phyloP scores from a whole-genome alignment of 2,113 vertebrate species.

The Glaucidium brasilianum region DNA sequence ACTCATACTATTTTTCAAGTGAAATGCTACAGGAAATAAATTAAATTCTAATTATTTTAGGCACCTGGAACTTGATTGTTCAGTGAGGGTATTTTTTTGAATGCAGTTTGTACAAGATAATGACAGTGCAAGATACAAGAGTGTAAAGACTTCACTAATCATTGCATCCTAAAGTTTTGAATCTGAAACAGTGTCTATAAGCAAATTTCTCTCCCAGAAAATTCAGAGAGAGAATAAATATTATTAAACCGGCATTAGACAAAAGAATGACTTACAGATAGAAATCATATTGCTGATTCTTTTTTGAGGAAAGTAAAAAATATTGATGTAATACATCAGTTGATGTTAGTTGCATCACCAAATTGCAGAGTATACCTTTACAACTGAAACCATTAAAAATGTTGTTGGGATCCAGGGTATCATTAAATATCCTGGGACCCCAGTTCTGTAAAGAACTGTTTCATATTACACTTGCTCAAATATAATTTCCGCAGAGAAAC shows the following conservation, averaged over 20 bases:
- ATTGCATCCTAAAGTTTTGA: neutral
- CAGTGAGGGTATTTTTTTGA: neutral
- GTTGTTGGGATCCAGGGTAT: neutral
- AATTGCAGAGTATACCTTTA: neutral
- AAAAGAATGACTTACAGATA: neutral
- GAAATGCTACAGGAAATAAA: neutral
- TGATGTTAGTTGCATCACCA: neutral
- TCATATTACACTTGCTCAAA: neutral
- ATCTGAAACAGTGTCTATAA: neutral
- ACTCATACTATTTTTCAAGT: neutral
- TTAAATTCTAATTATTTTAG: neutral
- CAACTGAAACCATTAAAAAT: neutral
- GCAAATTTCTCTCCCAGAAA: neutral
- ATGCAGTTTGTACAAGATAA: neutral
- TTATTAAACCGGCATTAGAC: neutral
- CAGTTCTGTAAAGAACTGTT: neutral
- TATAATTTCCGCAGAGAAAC: conserved; percentile 19
- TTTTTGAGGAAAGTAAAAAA: neutral
- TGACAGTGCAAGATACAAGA: neutral
- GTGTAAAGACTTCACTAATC: neutral
- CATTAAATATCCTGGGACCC: neutral
- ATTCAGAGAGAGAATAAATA: neutral
- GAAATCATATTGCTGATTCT: neutral
- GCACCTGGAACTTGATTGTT: neutral
- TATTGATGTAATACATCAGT: neutral